Evolutionary conservation across 1,140 invertebrate species (phyloP).

Genomic region (Manduca sexta): DNA sequence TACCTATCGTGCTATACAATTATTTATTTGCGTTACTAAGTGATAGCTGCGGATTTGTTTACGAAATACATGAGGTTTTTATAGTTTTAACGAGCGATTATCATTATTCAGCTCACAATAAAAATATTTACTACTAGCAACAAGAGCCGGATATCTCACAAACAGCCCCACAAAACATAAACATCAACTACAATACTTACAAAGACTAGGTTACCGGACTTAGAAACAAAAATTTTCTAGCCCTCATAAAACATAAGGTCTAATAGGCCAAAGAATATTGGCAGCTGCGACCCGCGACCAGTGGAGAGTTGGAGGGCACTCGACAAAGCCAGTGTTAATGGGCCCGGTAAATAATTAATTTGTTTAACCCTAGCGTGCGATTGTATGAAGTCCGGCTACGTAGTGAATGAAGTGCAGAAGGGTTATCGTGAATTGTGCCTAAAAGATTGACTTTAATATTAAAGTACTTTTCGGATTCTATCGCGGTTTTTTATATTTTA

Average conservation of each 20-base stretch:
- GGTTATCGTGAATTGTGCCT: constrained; percentile 7
- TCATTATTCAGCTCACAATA: too few relatives aligned
- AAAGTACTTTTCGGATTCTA: too few relatives aligned
- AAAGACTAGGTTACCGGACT: neutral
- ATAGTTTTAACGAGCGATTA: too few relatives aligned
- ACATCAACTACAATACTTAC: too few relatives aligned
- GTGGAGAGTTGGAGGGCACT: constrained; percentile 15
- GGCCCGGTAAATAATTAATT: constrained; percentile 38
- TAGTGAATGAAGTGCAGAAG: constrained; percentile 21
- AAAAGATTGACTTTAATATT: too few relatives aligned
- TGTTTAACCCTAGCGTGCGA: constrained; percentile 28
- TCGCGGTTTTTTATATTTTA: too few relatives aligned
- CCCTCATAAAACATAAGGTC: neutral
- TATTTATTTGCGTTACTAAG: too few relatives aligned
- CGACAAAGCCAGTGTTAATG: constrained; percentile 14
- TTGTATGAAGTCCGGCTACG: constrained; percentile 36
- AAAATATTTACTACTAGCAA: too few relatives aligned
- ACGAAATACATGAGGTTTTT: too few relatives aligned
- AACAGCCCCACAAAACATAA: too few relatives aligned
- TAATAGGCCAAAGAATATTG: neutral
- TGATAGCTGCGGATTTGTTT: too few relatives aligned
- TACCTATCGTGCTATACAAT: neutral
- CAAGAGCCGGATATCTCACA: too few relatives aligned
- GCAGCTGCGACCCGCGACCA: constrained; percentile 41
- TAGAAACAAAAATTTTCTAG: neutral